Conservation (phyloP, 2,888 invertebrate genomes). For the Drosophila gaucha region DNA sequence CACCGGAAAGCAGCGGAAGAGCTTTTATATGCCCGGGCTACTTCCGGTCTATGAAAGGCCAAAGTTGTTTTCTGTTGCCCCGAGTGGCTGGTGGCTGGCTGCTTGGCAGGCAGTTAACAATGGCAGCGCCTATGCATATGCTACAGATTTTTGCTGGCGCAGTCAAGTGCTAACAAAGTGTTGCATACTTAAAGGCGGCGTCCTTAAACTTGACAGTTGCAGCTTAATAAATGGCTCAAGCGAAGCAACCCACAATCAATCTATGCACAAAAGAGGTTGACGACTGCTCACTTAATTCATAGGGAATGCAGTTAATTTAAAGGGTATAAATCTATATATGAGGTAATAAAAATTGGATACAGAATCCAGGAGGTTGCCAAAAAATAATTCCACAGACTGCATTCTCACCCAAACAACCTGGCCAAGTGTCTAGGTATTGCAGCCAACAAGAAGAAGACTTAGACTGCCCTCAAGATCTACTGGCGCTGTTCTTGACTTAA, state of each 20-base stretch:
- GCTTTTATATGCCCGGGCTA: constrained; percentile 70
- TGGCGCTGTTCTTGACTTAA: too few relatives aligned
- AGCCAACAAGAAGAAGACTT: too few relatives aligned
- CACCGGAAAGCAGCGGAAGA: constrained; percentile 76
- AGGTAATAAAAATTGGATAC: too few relatives aligned
- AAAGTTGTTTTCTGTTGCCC: constrained; percentile 36
- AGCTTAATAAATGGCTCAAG: constrained; percentile 24
- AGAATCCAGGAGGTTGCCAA: too few relatives aligned
- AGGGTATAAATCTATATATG: too few relatives aligned
- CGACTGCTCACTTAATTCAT: too few relatives aligned
- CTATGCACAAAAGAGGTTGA: not conserved
- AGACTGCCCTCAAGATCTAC: too few relatives aligned
- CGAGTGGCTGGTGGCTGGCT: constrained; percentile 54
- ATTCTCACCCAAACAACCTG: too few relatives aligned
- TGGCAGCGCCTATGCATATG: constrained; percentile 68
- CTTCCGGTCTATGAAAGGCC: constrained; percentile 74
- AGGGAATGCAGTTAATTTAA: too few relatives aligned
- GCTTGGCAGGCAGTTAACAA: constrained; percentile 48
- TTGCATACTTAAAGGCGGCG: constrained; percentile 48
- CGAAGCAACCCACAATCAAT: not conserved
- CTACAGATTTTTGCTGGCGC: constrained; percentile 44
- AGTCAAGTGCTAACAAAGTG: constrained; percentile 53
- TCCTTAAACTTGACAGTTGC: constrained; percentile 66
- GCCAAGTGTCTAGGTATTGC: too few relatives aligned
- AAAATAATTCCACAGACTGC: too few relatives aligned